phyloP scores from a whole-genome alignment of 1,140 invertebrate species.

The Drosophila saltans region DNA sequence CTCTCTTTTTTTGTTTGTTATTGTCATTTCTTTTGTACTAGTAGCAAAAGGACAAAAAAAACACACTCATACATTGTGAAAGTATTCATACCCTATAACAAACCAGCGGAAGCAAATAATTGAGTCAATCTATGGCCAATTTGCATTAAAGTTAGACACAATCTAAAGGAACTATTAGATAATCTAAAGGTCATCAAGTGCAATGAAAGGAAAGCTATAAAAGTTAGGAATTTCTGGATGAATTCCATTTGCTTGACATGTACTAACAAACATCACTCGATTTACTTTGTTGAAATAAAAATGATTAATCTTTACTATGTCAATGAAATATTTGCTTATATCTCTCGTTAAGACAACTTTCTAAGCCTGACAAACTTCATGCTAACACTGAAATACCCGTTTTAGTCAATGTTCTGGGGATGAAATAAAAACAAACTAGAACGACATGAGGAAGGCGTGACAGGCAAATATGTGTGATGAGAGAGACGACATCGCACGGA shows the following conservation, averaged over 20 bases:
- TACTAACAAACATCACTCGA: too few species aligned
- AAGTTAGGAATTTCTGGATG: too few species aligned
- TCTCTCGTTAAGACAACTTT: too few species aligned
- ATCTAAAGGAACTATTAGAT: too few species aligned
- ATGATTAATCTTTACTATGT: too few species aligned
- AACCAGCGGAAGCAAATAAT: neutral
- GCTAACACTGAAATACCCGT: neutral
- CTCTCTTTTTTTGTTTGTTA: neutral
- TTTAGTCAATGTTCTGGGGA: conserved; percentile 18
- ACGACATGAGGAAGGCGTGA: conserved; percentile 27
- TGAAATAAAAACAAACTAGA: conserved; percentile 10
- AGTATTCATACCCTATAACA: neutral
- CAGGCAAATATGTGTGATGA: conserved; percentile 64
- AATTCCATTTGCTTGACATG: too few species aligned
- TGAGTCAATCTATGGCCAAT: neutral
- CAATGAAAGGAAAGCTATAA: too few species aligned
- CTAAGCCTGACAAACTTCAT: neutral
- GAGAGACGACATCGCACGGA: conserved; percentile 55
- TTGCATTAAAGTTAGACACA: too few species aligned
- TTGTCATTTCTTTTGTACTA: conserved; percentile 25
- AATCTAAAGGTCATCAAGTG: too few species aligned
- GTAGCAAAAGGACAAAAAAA: conserved; percentile 25
- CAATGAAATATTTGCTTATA: too few species aligned
- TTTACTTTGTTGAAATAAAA: too few species aligned
- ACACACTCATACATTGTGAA: neutral